A percentile compares a stretch with the other conserved stretches of the same genome.
Evolutionary conservation across 2,797 vertebrate species (phyloP).

Genomic region (Atherinosoma microstoma): DNA sequence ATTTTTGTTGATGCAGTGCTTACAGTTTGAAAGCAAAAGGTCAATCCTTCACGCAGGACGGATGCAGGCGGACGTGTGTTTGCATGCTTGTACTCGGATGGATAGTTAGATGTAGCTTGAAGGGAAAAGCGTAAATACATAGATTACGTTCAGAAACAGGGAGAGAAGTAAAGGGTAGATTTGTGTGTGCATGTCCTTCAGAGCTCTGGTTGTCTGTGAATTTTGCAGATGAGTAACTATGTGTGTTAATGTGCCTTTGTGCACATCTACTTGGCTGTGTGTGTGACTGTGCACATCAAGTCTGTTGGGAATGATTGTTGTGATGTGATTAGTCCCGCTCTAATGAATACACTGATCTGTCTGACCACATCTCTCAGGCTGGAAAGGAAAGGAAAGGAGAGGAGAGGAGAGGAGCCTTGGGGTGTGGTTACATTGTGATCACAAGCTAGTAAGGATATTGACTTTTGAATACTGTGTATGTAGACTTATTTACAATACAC

Average conservation of each 20-base stretch:
- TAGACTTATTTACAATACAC: not conserved
- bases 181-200: constrained; percentile 17
- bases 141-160: not conserved
- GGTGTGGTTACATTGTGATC: constrained; percentile 13
- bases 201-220: constrained; percentile 5
- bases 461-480: constrained; percentile 12
- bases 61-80: not conserved
- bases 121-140: not conserved
- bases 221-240: constrained; percentile 51
- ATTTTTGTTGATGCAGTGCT: constrained; percentile 8
- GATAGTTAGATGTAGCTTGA: constrained; percentile 7
- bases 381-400: constrained; percentile 7
- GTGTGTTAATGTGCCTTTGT: constrained; percentile 33
- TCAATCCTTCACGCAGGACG: not conserved
- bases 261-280: constrained; percentile 37
- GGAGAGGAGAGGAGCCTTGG: not conserved
- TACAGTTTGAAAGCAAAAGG: constrained; percentile 11
- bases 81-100: not conserved
- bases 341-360: constrained; percentile 64
- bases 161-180: not conserved
- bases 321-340: constrained; percentile 69
- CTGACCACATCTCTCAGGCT: constrained; percentile 47
- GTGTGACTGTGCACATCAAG: constrained; percentile 13
- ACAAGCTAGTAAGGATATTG: not conserved
- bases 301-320: constrained; percentile 50